These are phyloP conservation scores for Spilogale gracilis DNA, from an alignment of 2,113 vertebrate genomes.

Conservation along the genomic window DNA sequence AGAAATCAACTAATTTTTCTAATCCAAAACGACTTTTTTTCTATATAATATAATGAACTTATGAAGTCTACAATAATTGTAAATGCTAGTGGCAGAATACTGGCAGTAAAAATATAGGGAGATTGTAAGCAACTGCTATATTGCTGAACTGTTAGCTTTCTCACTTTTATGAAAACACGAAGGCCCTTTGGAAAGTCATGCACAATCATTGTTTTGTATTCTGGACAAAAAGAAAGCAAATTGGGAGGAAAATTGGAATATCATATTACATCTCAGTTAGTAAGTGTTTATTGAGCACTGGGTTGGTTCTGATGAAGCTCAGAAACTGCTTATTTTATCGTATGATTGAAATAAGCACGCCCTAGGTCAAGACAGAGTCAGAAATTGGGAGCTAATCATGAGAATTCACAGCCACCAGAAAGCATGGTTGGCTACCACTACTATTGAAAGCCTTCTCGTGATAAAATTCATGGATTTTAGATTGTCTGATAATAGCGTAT, in stretches of 20 bases:
- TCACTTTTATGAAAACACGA: constrained; percentile 22
- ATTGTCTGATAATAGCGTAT: background rate
- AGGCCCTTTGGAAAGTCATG: background rate
- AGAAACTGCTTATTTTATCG: background rate
- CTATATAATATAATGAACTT: background rate
- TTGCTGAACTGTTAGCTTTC: background rate
- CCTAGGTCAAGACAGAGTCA: background rate
- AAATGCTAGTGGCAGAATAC: background rate
- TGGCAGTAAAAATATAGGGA: background rate
- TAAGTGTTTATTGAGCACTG: background rate
- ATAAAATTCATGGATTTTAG: background rate
- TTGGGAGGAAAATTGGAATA: constrained; percentile 4
- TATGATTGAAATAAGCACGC: background rate
- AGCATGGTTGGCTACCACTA: background rate
- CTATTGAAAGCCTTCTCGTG: background rate
- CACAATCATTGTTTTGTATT: background rate
- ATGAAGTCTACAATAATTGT: background rate
- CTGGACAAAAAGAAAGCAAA: background rate
- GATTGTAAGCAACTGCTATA: background rate
- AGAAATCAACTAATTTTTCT: background rate
- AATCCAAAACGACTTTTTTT: background rate
- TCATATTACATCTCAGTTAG: background rate
- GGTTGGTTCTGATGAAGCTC: background rate
- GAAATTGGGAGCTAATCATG: background rate
- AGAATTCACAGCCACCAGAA: background rate